Base-by-base conservation (phyloP, 64 coral and sea anemone species). In the Cladopsammia gracilis region DNA sequence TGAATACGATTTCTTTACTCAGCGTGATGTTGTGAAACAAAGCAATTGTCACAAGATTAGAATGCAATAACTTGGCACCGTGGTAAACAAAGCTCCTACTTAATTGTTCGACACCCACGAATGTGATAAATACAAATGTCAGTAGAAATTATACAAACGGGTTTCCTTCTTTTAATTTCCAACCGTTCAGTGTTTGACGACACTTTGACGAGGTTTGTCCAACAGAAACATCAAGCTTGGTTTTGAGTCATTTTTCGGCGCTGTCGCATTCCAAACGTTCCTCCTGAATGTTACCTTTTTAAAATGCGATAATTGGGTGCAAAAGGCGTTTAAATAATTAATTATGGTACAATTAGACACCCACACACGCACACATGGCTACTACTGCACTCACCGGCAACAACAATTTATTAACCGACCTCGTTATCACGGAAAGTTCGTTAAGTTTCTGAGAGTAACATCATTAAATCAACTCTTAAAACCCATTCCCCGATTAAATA, bases 271-370 rank as follows among this genome's bases (percentile, higher is more conserved):
- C 50, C 49, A 56, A 10, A 13, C 75, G 9, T 49, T 54, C 75
- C 75, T 48, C 5, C 48, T 42, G 6, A 23, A 53, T 52, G 50
- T 77, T 18, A 56, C 15, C 22, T 23, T 53, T 75, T 53, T 57
- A 77, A 52, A 77, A 54, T 24, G 75, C 23, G 75, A 77, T 77
- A 77, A 77, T 57, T 77, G n/a, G 25, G 50, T 77, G 50, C 75
- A 54, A 77, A 77, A 7, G n/a, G 75, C 19, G 75, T 56, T 77
- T 6, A 77, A 77, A 77, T 16, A 4, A 24, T 77, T 77, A 10
- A 77, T 6, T 22, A 8, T 24, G 10, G 19, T 20, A 64, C 18
- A 64, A 19, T 64, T 19, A 20, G 19, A 18, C 5, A 19, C 12
- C 2, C 13, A 64, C 14, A 64, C 61, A 64, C 61, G 6, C 61